phyloP scores from a whole-genome alignment of 2,113 vertebrate species.

The Asarcornis scutulata region DNA sequence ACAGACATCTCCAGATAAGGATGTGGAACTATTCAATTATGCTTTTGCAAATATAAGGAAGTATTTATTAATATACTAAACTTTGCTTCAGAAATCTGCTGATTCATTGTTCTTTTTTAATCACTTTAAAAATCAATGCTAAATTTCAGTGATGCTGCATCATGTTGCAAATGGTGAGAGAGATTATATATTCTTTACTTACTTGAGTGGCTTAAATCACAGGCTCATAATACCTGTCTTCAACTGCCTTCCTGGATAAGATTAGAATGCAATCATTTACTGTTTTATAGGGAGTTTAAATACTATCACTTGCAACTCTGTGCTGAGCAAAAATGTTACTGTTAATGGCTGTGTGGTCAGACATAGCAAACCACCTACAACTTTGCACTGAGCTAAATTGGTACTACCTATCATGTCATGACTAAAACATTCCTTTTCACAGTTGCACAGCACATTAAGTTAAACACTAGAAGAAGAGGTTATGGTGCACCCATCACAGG shows the following conservation, averaged over 20 bases:
- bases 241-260: slow-evolving; percentile 17
- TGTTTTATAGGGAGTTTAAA: slow-evolving; percentile 46
- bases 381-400: slow-evolving; percentile 51
- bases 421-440: slow-evolving; percentile 69
- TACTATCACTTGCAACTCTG: slow-evolving; percentile 28
- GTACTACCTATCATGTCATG: background rate
- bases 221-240: background rate
- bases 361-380: slow-evolving; percentile 61
- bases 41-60: background rate
- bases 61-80: background rate
- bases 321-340: slow-evolving; percentile 53
- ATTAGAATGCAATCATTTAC: slow-evolving; percentile 20
- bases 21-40: background rate
- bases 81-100: background rate
- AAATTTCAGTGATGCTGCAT: background rate
- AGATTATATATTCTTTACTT: background rate
- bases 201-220: background rate
- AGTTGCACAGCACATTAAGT: slow-evolving; percentile 51
- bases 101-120: slow-evolving; percentile 14
- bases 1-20: background rate
- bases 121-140: slow-evolving; percentile 8
- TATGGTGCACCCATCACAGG: background rate
- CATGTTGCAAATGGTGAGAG: background rate
- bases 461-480: background rate
- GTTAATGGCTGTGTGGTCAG: slow-evolving; percentile 62